Conservation (phyloP, 1,140 invertebrate genomes). For the Sinonovacula constricta region DNA sequence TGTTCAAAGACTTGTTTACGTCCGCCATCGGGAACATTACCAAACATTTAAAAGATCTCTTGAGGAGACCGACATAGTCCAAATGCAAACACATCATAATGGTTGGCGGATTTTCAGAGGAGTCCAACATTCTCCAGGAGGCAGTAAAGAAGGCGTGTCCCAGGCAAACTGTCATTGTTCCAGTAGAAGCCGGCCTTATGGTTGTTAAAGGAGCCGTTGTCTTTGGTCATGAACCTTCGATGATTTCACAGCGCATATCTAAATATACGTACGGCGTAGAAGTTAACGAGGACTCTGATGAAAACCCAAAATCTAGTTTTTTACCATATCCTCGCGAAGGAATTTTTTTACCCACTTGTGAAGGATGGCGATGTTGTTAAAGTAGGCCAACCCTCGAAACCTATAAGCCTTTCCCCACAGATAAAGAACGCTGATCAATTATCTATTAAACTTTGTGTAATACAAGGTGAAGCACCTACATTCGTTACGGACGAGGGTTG, state of each 20-base stretch:
- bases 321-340: not conserved
- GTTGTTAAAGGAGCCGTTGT: slow-evolving; percentile 8
- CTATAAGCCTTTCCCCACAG: not conserved
- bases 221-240: not conserved
- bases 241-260: not conserved
- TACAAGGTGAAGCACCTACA: not conserved
- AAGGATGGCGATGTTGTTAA: not conserved
- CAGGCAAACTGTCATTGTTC: not conserved
- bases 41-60: slow-evolving; percentile 23
- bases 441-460: not conserved
- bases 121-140: not conserved
- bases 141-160: not conserved
- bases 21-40: slow-evolving; percentile 40
- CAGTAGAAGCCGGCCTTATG: not conserved
- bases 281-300: not conserved
- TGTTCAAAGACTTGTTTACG: slow-evolving; percentile 49
- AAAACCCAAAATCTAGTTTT: not conserved
- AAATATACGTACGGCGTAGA: slow-evolving; percentile 1
- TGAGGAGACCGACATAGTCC: slow-evolving; percentile 16
- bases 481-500: not conserved
- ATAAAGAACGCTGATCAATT: not conserved
- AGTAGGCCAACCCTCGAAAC: not conserved
- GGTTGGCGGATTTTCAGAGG: slow-evolving; percentile 20
- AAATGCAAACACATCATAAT: not conserved
- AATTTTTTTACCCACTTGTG: not conserved